Evolutionary conservation across 2,797 vertebrate genomes (phyloP).

Genomic region (Podarcis siculus): DNA sequence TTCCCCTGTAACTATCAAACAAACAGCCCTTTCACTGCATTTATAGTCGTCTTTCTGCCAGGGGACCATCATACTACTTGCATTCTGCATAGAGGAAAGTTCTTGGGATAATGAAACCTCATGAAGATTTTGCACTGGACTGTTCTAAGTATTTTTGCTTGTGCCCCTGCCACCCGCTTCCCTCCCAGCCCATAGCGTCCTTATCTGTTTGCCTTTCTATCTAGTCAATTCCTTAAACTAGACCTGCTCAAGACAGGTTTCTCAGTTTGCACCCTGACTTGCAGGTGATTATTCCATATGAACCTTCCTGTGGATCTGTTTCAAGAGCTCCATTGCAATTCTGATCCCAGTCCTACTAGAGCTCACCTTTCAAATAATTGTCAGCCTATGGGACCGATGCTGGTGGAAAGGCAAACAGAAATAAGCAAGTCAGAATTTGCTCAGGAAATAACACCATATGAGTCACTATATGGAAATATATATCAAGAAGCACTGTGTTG

Average conservation of each 20-base stretch:
- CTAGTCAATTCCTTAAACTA: background rate
- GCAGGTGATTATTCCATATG: background rate
- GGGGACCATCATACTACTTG: background rate
- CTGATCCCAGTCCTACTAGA: background rate
- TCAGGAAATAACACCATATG: background rate
- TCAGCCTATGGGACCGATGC: background rate
- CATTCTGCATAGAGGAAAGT: background rate
- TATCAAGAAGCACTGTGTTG: too few species aligned
- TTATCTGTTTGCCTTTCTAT: background rate
- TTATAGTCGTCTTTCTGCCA: background rate
- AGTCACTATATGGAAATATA: background rate
- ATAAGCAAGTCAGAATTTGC: background rate
- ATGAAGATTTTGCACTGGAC: background rate
- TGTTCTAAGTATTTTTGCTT: background rate
- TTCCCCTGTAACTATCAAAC: slow-evolving; percentile 24
- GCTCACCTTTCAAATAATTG: background rate
- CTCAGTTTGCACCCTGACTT: background rate
- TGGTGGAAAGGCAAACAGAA: background rate
- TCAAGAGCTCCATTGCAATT: background rate
- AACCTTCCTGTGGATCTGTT: background rate
- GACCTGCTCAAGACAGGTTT: background rate
- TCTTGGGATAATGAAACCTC: background rate
- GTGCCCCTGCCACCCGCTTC: background rate
- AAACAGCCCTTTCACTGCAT: slow-evolving; percentile 27
- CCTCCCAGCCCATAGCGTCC: background rate